Conservation (phyloP, 2,113 vertebrate genomes). For the Daphoenositta chrysoptera region DNA sequence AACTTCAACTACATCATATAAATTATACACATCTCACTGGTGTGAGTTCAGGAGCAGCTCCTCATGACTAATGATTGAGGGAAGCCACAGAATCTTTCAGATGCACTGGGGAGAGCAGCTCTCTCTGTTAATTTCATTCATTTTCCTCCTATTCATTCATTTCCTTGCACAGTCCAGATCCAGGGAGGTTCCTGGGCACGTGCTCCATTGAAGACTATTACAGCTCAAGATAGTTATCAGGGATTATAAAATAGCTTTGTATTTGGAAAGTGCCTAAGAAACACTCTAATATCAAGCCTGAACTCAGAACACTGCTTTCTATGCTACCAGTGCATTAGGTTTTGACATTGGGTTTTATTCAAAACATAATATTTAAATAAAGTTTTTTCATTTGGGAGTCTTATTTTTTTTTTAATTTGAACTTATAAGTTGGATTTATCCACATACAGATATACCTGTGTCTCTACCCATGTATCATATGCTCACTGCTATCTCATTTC, state of each 20-base stretch:
- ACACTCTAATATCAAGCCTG: accelerated
- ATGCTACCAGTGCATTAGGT: not conserved
- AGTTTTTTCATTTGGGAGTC: not conserved
- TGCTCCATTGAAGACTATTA: not conserved
- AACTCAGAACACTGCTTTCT: not conserved
- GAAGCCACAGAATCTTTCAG: not conserved
- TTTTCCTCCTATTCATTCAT: not conserved
- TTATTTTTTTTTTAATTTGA: not conserved
- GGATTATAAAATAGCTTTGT: not conserved
- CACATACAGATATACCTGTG: not conserved
- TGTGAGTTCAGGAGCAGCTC: not conserved
- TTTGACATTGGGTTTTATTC: not conserved
- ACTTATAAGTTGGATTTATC: not conserved
- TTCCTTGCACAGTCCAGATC: not conserved
- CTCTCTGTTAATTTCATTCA: not conserved
- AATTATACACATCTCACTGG: not conserved
- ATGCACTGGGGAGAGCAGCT: not conserved
- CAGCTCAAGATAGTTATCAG: not conserved
- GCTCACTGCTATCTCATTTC: not conserved
- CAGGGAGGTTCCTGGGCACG: not conserved
- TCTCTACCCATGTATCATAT: not conserved
- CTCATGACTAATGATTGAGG: not conserved
- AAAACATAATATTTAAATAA: not conserved
- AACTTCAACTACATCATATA: not conserved
- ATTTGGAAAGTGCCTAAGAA: not conserved